A percentile compares a stretch with the other conserved stretches of the same genome.
Evolutionary conservation across 2,888 invertebrate genomes (phyloP).

Genomic region (Epinotia brunnichana): DNA sequence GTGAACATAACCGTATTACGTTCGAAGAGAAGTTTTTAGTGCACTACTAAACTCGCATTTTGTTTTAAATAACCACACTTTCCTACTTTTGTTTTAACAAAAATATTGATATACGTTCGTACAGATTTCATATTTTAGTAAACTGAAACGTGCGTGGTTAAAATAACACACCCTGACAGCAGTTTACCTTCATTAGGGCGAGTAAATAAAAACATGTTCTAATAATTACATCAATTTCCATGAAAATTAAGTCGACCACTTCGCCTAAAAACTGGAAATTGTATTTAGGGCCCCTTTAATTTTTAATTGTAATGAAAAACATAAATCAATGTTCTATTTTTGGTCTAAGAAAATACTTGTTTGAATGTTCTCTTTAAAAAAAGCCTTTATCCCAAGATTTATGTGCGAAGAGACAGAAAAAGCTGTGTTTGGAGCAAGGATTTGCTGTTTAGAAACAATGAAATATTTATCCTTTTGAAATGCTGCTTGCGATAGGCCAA

Average conservation of each 20-base stretch:
- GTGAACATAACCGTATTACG: too few species aligned
- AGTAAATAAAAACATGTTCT: too few species aligned
- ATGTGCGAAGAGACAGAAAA: not conserved
- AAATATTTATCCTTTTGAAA: slow-evolving; percentile 21
- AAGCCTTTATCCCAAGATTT: not conserved
- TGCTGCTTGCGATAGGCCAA: not conserved
- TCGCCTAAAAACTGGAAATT: too few species aligned
- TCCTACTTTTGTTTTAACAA: too few species aligned
- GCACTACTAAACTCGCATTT: too few species aligned
- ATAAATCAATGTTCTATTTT: not conserved
- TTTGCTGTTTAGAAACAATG: slow-evolving; percentile 13
- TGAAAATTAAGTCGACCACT: not conserved
- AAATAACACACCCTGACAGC: not conserved
- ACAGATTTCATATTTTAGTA: too few species aligned
- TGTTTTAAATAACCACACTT: too few species aligned
- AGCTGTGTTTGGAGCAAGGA: not conserved
- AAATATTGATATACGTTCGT: too few species aligned
- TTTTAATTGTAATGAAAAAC: too few species aligned
- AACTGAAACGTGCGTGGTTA: too few species aligned
- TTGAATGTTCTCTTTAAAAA: not conserved
- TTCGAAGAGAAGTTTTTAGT: too few species aligned
- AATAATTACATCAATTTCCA: not conserved
- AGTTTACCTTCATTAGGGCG: not conserved
- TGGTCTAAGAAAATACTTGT: not conserved
- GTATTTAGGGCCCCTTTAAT: too few species aligned